Evolutionary conservation across 2,888 invertebrate genomes (phyloP), one percentile per base, ranked within the genome.

Genomic region (Polydrusus pterygomalis): DNA sequence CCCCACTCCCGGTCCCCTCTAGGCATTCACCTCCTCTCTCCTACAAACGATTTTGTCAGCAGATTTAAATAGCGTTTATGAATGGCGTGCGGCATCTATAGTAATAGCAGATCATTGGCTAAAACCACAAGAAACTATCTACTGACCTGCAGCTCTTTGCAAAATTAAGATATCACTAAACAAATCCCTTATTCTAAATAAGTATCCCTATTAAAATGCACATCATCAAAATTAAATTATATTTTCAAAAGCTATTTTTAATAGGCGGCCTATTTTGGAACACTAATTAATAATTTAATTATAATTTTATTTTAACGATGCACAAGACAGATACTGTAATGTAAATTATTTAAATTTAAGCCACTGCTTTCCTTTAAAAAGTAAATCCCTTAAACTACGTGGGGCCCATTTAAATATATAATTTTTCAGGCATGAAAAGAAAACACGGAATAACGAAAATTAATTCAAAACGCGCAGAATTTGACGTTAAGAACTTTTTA

Each of bases 371-470:
- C 9, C 13, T 38, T 38, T 13, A 38, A 38, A 60, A 60, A 34
- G 8, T 40, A 60, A 38, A 11, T 38, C 58, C 30, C 30, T 30
- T 18, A 60, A 38, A 17, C 18, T 15, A 13, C 11, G 3, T 11
- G 17, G 8, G 34, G 11, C 18, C 10, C 38, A 60, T 60, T 60
- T 60, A 60, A 60, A 60, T 60, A 60, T 38, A 60, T 60, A 60
- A 60, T 38, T 60, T 60, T 60, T 30, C 38, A 15, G 17, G 7
- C 18, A 10, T 60, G 58, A 38, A 38, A 60, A 38, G 58, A 60
- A 60, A 60, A 60, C 38, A 60, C 13, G 30, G 11, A 58, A 13
- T 38, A 17, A 38, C 34, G 38, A 38, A 58, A 58, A 56, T 58
- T 34, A 17, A 58, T 58, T 58, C 38, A 25, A 25, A 38, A 58